Conservation (phyloP, 2,113 vertebrate species). For the Collichthys lucidus region DNA sequence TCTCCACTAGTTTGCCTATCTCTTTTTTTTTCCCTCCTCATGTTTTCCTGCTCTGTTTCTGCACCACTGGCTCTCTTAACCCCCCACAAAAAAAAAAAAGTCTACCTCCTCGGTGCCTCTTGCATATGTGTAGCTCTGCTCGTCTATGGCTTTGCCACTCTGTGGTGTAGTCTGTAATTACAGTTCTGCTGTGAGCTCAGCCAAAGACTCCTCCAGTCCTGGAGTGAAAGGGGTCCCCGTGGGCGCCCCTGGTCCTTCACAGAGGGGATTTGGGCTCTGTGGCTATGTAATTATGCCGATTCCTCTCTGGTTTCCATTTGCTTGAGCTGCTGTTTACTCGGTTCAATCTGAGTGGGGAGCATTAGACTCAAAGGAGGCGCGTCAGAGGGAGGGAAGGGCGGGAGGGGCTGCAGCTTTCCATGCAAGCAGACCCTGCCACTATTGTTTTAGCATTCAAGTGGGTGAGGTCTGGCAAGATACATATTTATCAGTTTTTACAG, state of each 20-base stretch:
- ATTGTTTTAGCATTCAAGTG: conserved; percentile 56
- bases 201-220: conserved; percentile 66
- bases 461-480: conserved; percentile 42
- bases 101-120: conserved; percentile 49
- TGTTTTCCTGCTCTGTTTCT: conserved; percentile 22
- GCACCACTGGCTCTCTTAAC: conserved; percentile 39
- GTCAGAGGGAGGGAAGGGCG: conserved; percentile 18
- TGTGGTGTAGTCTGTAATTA: conserved; percentile 76
- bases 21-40: conserved; percentile 4
- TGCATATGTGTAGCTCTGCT: conserved; percentile 39
- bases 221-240: conserved; percentile 67
- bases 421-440: conserved; percentile 39
- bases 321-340: conserved; percentile 70
- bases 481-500: conserved; percentile 59
- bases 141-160: conserved; percentile 48
- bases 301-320: conserved; percentile 72
- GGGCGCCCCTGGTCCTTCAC: conserved; percentile 65
- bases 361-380: conserved; percentile 27
- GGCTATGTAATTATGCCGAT: conserved; percentile 77
- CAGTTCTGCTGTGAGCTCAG: conserved; percentile 60
- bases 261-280: conserved; percentile 66
- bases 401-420: conserved; percentile 45
- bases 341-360: conserved; percentile 49
- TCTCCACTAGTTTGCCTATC: conserved; percentile 37
- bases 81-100: neutral